phyloP scores from a whole-genome alignment of 2,888 invertebrate genomes.

The Dynastes tityus region DNA sequence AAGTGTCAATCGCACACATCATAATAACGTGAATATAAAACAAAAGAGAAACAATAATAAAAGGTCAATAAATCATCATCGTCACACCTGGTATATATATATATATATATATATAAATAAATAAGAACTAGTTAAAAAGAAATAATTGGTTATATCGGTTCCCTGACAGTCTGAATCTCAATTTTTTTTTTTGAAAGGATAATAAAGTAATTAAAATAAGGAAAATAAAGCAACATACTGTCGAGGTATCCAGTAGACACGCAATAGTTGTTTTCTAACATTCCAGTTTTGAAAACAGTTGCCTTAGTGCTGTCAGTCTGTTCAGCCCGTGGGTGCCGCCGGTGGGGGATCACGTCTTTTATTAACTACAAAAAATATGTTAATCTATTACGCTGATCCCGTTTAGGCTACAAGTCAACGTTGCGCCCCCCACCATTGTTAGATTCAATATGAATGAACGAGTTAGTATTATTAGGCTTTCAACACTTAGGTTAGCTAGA shows the following conservation, averaged over 20 bases:
- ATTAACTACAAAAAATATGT: neutral
- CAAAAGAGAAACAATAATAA: slow-evolving; percentile 31
- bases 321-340: slow-evolving; percentile 57
- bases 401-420: slow-evolving; percentile 32
- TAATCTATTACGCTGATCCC: slow-evolving; percentile 24
- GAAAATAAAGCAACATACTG: slow-evolving; percentile 54
- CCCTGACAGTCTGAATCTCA: slow-evolving; percentile 63
- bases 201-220: slow-evolving; percentile 41
- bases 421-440: slow-evolving; percentile 52
- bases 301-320: slow-evolving; percentile 69
- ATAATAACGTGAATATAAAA: slow-evolving; percentile 49
- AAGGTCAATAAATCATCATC: slow-evolving; percentile 40
- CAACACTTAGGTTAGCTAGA: slow-evolving; percentile 71
- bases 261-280: slow-evolving; percentile 70
- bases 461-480: slow-evolving; percentile 71
- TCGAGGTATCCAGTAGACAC: slow-evolving; percentile 60
- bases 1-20: slow-evolving; percentile 12
- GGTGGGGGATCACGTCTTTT: slow-evolving; percentile 51
- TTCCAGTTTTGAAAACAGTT: slow-evolving; percentile 70
- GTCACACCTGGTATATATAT: slow-evolving; percentile 41
- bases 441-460: slow-evolving; percentile 65
- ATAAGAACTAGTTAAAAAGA: slow-evolving; percentile 46
- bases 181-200: slow-evolving; percentile 41
- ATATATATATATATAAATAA: slow-evolving; percentile 22
- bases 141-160: slow-evolving; percentile 54